Evolutionary conservation across 2,113 vertebrate genomes (phyloP).

Genomic region (Capricornis sumatraensis): DNA sequence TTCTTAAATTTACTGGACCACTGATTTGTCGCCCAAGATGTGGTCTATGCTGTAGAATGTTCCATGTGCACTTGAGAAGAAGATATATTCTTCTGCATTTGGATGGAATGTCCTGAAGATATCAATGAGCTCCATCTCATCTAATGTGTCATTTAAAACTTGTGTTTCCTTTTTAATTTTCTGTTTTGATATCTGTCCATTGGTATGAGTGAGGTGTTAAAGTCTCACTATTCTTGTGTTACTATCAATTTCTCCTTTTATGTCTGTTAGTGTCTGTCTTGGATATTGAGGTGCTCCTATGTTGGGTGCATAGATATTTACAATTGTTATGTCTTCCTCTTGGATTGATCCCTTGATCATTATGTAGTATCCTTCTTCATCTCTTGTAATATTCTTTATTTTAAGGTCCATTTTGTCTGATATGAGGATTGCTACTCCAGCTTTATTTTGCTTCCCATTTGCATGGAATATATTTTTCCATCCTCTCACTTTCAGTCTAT

Average conservation of each 20-base stretch:
- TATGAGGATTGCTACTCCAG: neutral
- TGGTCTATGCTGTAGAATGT: neutral
- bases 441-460: neutral
- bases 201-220: neutral
- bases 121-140: neutral
- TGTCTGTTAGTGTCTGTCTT: neutral
- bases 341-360: neutral
- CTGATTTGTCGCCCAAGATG: neutral
- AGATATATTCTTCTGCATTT: neutral
- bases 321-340: neutral
- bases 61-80: neutral
- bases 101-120: neutral
- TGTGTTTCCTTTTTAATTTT: neutral
- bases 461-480: neutral
- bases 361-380: neutral
- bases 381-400: neutral
- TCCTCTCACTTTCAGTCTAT: neutral
- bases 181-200: neutral
- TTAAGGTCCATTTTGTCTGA: neutral
- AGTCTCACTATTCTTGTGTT: neutral
- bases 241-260: neutral
- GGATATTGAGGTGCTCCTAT: neutral
- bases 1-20: neutral
- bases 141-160: neutral
- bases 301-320: neutral